Evolutionary conservation across 2,888 invertebrate species (phyloP).

Genomic region (Hirtodrosophila confusa): DNA sequence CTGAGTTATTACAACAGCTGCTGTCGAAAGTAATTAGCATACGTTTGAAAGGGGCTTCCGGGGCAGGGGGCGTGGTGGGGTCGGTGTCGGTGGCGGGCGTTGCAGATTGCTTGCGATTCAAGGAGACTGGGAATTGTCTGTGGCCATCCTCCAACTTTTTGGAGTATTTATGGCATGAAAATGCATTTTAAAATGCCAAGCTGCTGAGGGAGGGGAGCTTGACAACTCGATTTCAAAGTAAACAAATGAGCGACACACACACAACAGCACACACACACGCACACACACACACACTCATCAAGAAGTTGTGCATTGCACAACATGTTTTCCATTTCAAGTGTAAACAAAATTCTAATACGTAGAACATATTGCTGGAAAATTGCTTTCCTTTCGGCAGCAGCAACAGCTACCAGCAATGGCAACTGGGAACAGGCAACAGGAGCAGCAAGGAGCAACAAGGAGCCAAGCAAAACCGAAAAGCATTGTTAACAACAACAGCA

Average conservation of each 20-base stretch:
- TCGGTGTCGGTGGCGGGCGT: not conserved
- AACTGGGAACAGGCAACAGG: conserved; percentile 32
- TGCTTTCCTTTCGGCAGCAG: conserved; percentile 76
- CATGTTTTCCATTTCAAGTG: conserved; percentile 79
- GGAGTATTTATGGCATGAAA: conserved; percentile 33
- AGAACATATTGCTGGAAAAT: conserved; percentile 75
- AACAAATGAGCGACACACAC: conserved; percentile 66
- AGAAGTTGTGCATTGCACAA: conserved; percentile 70
- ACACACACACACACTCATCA: conserved; percentile 24
- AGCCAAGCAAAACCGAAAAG: conserved; percentile 64
- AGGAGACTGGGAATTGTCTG: conserved; percentile 1
- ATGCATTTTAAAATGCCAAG: conserved; percentile 57
- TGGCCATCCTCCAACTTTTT: conserved; percentile 24
- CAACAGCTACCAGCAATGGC: conserved; percentile 45
- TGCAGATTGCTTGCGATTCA: too few species aligned
- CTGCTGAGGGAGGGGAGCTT: conserved; percentile 45
- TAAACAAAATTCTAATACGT: conserved; percentile 79
- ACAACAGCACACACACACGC: conserved; percentile 22
- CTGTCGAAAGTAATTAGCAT: conserved; percentile 75
- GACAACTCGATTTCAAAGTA: conserved; percentile 74
- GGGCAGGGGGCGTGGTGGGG: too few species aligned
- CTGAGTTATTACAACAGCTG: conserved; percentile 74
- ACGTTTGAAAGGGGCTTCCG: conserved; percentile 35
- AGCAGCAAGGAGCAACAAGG: conserved; percentile 42
- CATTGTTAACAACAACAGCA: conserved; percentile 72